Base-by-base conservation (phyloP, 2,113 vertebrate species). In the Progne subis region DNA sequence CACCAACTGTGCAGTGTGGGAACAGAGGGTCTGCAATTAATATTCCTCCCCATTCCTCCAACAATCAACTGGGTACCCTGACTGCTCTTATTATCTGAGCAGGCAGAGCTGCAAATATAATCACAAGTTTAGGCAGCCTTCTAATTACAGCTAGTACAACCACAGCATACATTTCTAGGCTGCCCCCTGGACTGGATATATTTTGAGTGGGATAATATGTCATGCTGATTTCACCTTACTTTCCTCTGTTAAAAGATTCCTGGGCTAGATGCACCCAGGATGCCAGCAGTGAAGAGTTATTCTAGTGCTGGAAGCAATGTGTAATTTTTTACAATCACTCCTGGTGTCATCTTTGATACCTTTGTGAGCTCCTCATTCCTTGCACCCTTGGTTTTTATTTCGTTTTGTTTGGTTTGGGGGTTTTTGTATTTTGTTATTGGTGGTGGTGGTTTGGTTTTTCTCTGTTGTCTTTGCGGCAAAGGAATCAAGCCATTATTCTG, bases 1-100 rank as follows among this genome's bases (percentile, higher is more conserved):
- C 8, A 5, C 68, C 85, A 90, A 88, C 82, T 75, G 72, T 78
- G 88, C 75, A 78, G 47, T 55, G 56, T 1, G 1, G 82, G 39
- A 90, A 68, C 79, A 77, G 21, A 88, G 88, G 44, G 44, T 37
- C 64, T 86, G 47, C 11, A 1, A 93, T 93, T 96, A 81, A 93
- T 83, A 93, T 95, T 90, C 88, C 25, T 96, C 32, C 76, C 37
- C 60, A 60, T 86, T 93, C 69, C 60, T 93, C 49, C 46, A 77
- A 75, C 76, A 71, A 86, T 90, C 85, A 71, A 60, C 76, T 93
- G 76, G 76, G 60, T 88, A 76, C 47, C 70, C 49, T 83, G 72
- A 34, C 64, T 93, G 88, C 34, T 91, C 61, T 82, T 93, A 61
- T 46, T 89, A 70, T 57, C 65, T 69, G n/a, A 94, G 71, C 50